Evolutionary conservation across 2,888 invertebrate genomes (phyloP).

Genomic region (Parthenolecanium corni): DNA sequence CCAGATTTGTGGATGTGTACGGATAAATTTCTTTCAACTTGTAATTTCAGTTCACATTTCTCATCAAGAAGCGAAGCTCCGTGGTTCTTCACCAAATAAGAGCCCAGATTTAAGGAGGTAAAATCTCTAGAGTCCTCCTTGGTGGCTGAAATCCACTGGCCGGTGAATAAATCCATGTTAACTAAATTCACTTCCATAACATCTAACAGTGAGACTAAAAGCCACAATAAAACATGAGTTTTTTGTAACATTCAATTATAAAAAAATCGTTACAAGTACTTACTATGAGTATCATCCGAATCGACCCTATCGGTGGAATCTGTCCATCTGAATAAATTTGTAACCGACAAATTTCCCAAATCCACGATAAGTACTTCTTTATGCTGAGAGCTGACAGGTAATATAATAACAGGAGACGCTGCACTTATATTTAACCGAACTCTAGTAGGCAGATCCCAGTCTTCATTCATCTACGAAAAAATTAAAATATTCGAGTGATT

Average conservation of each 20-base stretch:
- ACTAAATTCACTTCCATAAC: constrained; percentile 59
- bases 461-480: constrained; percentile 31
- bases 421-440: constrained; percentile 53
- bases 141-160: constrained; percentile 38
- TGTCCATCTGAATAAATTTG: constrained; percentile 60
- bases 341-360: constrained; percentile 62
- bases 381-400: constrained; percentile 73
- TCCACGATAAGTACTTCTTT: constrained; percentile 68
- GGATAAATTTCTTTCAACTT: constrained; percentile 71
- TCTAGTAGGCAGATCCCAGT: constrained; percentile 38
- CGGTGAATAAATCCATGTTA: constrained; percentile 66
- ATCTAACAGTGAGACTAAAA: constrained; percentile 43
- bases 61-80: constrained; percentile 66
- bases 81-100: constrained; percentile 43
- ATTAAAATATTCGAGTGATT: too few species aligned
- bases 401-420: constrained; percentile 67
- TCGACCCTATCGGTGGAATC: constrained; percentile 43
- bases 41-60: constrained; percentile 66
- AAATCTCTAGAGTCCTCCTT: not conserved
- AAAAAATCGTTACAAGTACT: not conserved
- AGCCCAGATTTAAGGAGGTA: constrained; percentile 39
- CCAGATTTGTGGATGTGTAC: constrained; percentile 37
- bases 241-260: not conserved
- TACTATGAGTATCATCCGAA: constrained; percentile 34
- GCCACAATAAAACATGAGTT: not conserved